Base-by-base conservation (phyloP, 2,888 invertebrate species). In the Endotricha flammealis region DNA sequence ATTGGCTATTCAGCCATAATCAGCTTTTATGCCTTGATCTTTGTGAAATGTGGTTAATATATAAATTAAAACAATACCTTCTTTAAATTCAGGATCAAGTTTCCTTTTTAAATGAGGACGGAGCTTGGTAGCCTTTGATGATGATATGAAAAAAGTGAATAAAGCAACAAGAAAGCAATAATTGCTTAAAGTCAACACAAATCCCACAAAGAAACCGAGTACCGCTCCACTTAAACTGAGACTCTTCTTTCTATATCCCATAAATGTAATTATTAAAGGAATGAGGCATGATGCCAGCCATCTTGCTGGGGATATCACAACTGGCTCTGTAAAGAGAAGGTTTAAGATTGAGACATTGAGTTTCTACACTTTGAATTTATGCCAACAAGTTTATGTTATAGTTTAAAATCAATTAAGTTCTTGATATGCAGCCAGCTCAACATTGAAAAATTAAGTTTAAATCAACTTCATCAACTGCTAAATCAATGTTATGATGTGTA, bases 121-220 rank as follows among this genome's bases (percentile, higher is more conserved):
- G 58, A 92, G 93, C 68, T 94, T 95, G 1, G 96, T 96, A 0
- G 92, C 95, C 62, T 91, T 91, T 0, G 95, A 95, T 1, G 93
- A 93, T 29, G 93, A 88, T 12, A 95, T 67, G 63, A 96, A 96
- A 72, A 96, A 96, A 2, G 90, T 86, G 9, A 94, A 76, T 17
- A 96, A 78, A 44, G 91, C 90, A 8, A 89, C 88, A 29, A 94
- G 73, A 65, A 95, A 96, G 40, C 92, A 91, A 58, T 92, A 92
- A 66, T 90, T 95, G 32, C 94, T 91, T 13, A 95, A 74, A 1
- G 95, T 94, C 24, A 96, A 67, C 12, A 93, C 74, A 57, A 95
- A 92, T 7, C 94, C 95, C 33, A 95, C 89, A 2, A 92, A 50
- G 12, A 93, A 73, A 3, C 93, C 95, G 42, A 93, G 74, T 2